Conservation (phyloP, 2,113 vertebrate genomes). For the Otus sunia region DNA sequence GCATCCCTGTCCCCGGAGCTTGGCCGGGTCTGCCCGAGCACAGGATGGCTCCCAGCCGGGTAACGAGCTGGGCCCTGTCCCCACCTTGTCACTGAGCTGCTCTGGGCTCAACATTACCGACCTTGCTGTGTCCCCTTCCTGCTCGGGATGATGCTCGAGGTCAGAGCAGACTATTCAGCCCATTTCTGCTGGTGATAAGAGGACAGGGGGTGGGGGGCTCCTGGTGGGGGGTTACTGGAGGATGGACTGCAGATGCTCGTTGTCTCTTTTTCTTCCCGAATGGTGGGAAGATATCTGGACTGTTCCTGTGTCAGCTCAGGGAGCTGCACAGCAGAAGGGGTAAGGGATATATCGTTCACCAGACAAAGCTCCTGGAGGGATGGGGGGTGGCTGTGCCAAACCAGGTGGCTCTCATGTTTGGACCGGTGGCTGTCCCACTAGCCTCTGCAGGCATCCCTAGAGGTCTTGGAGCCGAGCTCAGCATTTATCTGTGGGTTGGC, state of each 20-base stretch:
- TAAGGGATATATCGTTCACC: fast-evolving
- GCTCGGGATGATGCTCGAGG: neutral
- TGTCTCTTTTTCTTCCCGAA: neutral
- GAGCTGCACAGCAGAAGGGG: neutral
- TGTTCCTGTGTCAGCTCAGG: neutral
- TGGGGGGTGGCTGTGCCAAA: neutral
- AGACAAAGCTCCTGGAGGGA: neutral
- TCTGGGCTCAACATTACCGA: fast-evolving
- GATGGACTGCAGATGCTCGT: neutral
- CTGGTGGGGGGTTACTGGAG: neutral
- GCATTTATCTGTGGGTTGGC: neutral
- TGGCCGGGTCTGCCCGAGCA: fast-evolving
- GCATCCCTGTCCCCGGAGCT: neutral
- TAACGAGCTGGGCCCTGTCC: neutral
- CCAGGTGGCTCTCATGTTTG: neutral
- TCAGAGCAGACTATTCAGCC: neutral
- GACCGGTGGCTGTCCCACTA: neutral
- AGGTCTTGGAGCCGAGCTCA: fast-evolving
- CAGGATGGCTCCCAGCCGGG: neutral
- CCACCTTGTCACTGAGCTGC: neutral
- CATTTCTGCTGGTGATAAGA: neutral
- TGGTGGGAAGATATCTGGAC: neutral
- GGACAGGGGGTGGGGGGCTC: neutral
- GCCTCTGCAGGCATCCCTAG: neutral
- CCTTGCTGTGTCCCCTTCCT: neutral